Evolutionary conservation across 2,888 invertebrate genomes (phyloP).

Genomic region (Tanaodytes sp.): DNA sequence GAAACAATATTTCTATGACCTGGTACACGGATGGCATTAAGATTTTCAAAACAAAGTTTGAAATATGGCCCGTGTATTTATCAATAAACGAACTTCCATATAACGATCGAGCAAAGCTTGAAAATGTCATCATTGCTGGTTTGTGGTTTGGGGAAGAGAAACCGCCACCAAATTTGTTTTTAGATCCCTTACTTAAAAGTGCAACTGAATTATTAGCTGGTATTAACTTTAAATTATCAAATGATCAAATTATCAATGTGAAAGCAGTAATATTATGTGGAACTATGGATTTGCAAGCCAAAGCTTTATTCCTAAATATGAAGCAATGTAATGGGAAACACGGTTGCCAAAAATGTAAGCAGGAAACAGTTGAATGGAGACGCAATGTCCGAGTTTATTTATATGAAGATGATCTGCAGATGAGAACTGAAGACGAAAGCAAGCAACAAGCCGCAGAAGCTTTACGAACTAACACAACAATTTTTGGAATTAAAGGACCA

Average conservation of each 20-base stretch:
- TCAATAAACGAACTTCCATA: constrained; percentile 55
- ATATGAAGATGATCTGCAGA: constrained; percentile 24
- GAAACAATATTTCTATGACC: constrained; percentile 30
- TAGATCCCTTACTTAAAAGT: neutral
- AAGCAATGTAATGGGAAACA: constrained; percentile 27
- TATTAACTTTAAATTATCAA: constrained; percentile 6
- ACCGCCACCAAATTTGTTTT: constrained; percentile 1
- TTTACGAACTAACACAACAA: neutral
- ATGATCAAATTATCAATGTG: constrained; percentile 4
- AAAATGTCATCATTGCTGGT: constrained; percentile 45
- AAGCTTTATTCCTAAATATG: constrained; percentile 45
- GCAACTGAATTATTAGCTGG: neutral
- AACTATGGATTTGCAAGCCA: constrained; percentile 39
- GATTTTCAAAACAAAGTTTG: constrained; percentile 45
- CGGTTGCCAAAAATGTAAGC: constrained; percentile 38
- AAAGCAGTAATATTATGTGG: constrained; percentile 29
- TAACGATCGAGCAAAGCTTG: constrained; percentile 35
- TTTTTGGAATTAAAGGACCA: constrained; percentile 43
- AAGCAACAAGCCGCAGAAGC: neutral
- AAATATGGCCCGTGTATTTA: constrained; percentile 52
- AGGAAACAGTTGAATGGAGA: constrained; percentile 5
- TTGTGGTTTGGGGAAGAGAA: neutral
- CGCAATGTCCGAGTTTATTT: constrained; percentile 22
- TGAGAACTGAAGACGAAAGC: constrained; percentile 34
- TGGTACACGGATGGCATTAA: constrained; percentile 56